Evolutionary conservation across 2,888 invertebrate genomes (phyloP), one percentile per base, ranked within the genome.

Genomic region (Watsonalla binaria): DNA sequence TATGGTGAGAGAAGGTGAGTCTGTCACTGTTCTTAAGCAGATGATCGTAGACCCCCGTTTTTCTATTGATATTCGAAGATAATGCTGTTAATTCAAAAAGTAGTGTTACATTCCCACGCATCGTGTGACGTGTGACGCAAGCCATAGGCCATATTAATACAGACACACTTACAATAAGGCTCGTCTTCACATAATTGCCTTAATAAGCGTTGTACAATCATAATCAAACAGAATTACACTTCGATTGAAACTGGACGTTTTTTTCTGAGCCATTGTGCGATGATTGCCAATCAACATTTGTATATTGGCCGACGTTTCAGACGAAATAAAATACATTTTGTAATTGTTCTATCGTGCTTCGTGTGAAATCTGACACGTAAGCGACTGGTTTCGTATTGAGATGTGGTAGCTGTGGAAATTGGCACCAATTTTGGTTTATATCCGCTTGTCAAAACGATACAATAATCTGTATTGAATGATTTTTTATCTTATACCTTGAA

Each of bases 211-310:
- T 72, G 73, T 78, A 76, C 79, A 82, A 82, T 84, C 78, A 81
- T 79, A 84, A 84, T 86, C 85, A 84, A 84, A 82, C 72, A 78
- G 78, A 82, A 82, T 86, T 86, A 88, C 79, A 76, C 66, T 74
- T 72, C 73, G 76, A 80, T 86, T 79, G 78, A 74, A 74, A 72
- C 65, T 70, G 72, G 68, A 49, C 55, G 67, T 78, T 82, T 82
- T 24, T 80, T 82, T 71, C 82, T 73, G 67, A 67, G 65, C 69
- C 62, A 77, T 77, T 82, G 77, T 78, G 52, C 52, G 57, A 55
- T 64, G 72, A 80, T 82, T 77, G 79, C 68, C 82, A 82, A 84
- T 84, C 80, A 84, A 75, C 63, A 74, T 72, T 72, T 70, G 67
- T 67, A 58, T 74, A 73, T 70, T 63, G 66, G 60, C 63, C 61